These are phyloP conservation scores for Pyralis farinalis DNA, from an alignment of 2,888 invertebrate genomes.

Conservation along the genomic window DNA sequence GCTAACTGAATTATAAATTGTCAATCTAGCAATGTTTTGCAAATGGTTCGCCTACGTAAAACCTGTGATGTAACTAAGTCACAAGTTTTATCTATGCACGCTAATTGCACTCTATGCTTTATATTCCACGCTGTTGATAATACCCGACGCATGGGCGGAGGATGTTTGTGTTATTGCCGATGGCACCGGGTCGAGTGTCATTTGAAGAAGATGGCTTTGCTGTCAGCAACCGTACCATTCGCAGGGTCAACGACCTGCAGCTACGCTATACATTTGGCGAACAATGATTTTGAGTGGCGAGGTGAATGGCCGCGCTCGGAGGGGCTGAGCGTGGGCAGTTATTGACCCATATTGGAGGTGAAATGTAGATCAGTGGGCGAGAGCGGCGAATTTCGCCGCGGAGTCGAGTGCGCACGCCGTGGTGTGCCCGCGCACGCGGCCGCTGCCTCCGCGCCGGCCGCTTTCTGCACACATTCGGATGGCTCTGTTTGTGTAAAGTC, in stretches of 20 bases:
- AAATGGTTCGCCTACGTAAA: too few relatives aligned
- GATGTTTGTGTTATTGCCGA: conserved; percentile 60
- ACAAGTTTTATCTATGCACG: background rate
- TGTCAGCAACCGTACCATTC: conserved; percentile 60
- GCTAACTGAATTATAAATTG: too few relatives aligned
- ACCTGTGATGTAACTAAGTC: too few relatives aligned
- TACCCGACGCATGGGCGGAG: conserved; percentile 40
- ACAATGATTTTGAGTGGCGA: conserved; percentile 80
- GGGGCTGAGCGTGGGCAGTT: conserved; percentile 80
- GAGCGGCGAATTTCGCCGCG: conserved; percentile 75
- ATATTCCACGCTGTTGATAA: conserved; percentile 23
- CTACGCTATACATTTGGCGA: conserved; percentile 77
- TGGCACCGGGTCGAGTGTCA: conserved; percentile 65
- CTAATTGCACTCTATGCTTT: conserved; percentile 11
- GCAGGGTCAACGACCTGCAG: conserved; percentile 60
- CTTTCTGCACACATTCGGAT: background rate
- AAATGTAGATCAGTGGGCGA: conserved; percentile 83
- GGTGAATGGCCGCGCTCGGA: conserved; percentile 76
- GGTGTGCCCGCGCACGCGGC: conserved; percentile 24
- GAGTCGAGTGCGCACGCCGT: conserved; percentile 42
- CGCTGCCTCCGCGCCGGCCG: conserved; percentile 11
- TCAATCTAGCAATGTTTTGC: too few relatives aligned
- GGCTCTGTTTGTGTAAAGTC: background rate
- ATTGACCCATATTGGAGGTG: conserved; percentile 80
- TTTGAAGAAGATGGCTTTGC: conserved; percentile 64